phyloP scores from a whole-genome alignment of 2,113 vertebrate genomes.

The Scytalopus superciliaris region DNA sequence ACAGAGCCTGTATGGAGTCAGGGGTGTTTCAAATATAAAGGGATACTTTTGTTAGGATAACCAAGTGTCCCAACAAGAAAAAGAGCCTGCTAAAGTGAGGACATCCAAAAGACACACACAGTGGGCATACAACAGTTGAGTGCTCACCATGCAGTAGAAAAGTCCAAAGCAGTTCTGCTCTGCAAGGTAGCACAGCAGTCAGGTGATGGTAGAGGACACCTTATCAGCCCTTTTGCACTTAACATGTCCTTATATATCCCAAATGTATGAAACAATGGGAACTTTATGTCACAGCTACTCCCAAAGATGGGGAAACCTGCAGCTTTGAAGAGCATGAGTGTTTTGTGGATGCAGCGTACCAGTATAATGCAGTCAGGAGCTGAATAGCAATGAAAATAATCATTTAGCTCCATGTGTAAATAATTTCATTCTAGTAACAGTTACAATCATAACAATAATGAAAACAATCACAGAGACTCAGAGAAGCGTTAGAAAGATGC shows the following conservation, averaged over 20 bases:
- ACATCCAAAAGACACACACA: not conserved
- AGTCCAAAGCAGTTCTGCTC: not conserved
- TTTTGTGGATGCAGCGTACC: not conserved
- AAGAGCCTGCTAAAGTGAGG: not conserved
- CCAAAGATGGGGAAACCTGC: not conserved
- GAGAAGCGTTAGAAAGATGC: constrained; percentile 57
- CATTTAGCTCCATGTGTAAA: constrained; percentile 58
- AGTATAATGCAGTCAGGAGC: not conserved
- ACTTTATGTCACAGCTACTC: not conserved
- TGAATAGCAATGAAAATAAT: constrained; percentile 63
- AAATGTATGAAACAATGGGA: not conserved
- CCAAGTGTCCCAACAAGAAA: not conserved
- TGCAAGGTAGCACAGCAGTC: not conserved
- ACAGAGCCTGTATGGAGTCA: fast-evolving
- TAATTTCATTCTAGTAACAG: constrained; percentile 66
- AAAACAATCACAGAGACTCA: constrained; percentile 66
- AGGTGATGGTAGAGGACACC: not conserved
- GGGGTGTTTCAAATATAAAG: not conserved
- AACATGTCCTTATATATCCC: not conserved
- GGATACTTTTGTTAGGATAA: not conserved
- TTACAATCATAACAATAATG: constrained; percentile 55
- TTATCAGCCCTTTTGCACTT: not conserved
- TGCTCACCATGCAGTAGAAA: not conserved
- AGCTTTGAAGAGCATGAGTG: not conserved
- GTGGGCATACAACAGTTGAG: not conserved